Base-by-base conservation (phyloP, 1,140 invertebrate species). In the Cheumatopsyche charites region DNA sequence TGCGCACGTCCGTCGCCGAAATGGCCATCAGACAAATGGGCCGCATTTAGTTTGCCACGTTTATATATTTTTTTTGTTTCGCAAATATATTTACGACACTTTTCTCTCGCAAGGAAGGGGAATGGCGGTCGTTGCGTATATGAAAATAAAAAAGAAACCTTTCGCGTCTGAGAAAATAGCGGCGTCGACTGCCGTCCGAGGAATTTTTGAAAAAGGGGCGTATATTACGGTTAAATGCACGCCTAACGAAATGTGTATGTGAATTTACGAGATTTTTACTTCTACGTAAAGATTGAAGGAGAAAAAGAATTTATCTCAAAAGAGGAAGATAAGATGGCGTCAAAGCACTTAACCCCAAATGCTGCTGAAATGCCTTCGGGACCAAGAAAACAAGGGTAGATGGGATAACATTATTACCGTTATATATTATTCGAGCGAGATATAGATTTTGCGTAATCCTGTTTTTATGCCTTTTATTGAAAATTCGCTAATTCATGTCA, bases 301-400 rank as follows among this genome's bases (percentile, higher is more conserved):
- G 55, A 58, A 36, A 36, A 36, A 26, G 55, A 58, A 58, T 58
- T 58, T 58, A 58, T 58, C 23, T 23, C 19, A 58, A 58, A 21
- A 19, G 21, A 23, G 23, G 21, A 23, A 23, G 55, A 58, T 58
- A 58, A 58, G 55, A 58, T 13, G 55, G 55, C 55, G 55, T 58
- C 55, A 58, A 58, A 58, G 55, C 55, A 58, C 55, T 58, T 58
- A 58, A 58, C 55, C 55, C 55, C 21, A 26, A 58, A 58, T 58
- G 23, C 55, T 58, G 55, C 23, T 26, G 55, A 58, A 58, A 58
- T 58, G 23, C 55, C 55, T 58, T 58, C n/a, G 55, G 55, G 55
- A 58, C 55, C 23, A 23, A 25, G 19, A 58, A 58, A 58, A 58
- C 55, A 58, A 23, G 55, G 23, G 55, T 26, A 26, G 55, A 58